A percentile compares a stretch with the other conserved stretches of the same genome.
These are phyloP conservation scores for Silurus asotus DNA, from an alignment of 2,113 vertebrate genomes.

Conservation along the genomic window DNA sequence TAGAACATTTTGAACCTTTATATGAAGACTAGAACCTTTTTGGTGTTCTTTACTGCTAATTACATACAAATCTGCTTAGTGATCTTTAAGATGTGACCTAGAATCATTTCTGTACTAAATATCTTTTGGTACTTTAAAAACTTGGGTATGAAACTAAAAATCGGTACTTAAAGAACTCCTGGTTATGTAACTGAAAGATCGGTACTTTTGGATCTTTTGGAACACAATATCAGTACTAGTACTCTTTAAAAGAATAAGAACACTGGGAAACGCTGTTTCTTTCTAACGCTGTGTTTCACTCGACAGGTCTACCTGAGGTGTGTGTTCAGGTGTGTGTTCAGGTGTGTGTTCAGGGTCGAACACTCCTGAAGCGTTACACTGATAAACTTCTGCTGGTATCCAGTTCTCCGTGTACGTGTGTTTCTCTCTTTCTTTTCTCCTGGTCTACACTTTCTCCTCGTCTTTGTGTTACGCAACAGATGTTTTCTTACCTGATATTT, in stretches of 20 bases:
- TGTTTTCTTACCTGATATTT: background rate
- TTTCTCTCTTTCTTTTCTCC: accelerated
- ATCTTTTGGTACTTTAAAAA: too few relatives aligned
- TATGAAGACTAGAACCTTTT: too few relatives aligned
- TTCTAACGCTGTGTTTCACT: background rate
- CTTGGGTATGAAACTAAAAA: too few relatives aligned
- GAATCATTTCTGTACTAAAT: too few relatives aligned
- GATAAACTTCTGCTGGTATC: slow-evolving; percentile 7
- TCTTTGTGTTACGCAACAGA: background rate
- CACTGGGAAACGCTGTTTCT: background rate
- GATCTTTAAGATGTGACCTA: too few relatives aligned
- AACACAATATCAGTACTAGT: too few relatives aligned
- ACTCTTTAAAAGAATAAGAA: too few relatives aligned
- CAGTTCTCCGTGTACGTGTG: background rate
- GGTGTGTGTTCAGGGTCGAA: background rate
- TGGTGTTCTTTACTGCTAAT: too few relatives aligned
- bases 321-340: background rate
- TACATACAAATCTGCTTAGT: too few relatives aligned
- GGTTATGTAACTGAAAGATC: too few relatives aligned
- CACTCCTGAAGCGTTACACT: background rate
- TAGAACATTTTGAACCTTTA: too few relatives aligned
- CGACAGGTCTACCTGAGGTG: slow-evolving; percentile 4
- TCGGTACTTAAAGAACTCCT: background rate
- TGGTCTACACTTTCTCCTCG: background rate
- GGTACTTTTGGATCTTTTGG: too few relatives aligned